These are phyloP conservation scores for Montifringilla adamsi DNA, from an alignment of 2,113 vertebrate species.

Conservation along the genomic window DNA sequence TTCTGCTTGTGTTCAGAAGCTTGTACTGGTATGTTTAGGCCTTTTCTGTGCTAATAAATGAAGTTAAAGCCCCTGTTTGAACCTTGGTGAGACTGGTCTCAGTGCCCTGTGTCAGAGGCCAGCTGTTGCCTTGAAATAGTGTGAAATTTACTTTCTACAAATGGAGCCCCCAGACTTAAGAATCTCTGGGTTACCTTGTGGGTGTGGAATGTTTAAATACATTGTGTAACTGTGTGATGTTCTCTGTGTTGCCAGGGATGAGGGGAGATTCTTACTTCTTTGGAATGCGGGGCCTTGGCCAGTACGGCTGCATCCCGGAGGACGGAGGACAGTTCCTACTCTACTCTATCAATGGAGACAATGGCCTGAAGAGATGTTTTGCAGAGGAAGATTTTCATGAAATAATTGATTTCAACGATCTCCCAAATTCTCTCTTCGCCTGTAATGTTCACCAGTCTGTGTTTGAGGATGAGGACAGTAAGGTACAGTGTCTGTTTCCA, in stretches of 20 bases:
- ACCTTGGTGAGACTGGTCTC: not conserved
- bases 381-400: conserved; percentile 80
- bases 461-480: conserved; percentile 82
- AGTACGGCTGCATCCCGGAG: conserved; percentile 63
- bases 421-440: conserved; percentile 83
- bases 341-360: conserved; percentile 73
- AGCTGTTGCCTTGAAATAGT: not conserved
- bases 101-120: not conserved
- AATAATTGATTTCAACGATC: conserved; percentile 87
- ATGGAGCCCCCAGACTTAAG: not conserved
- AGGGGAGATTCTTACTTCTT: conserved; percentile 82
- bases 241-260: conserved; percentile 71
- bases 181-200: not conserved
- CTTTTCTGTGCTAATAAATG: not conserved
- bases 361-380: conserved; percentile 64
- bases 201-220: not conserved
- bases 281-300: conserved; percentile 72
- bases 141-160: not conserved
- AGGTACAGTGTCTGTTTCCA: conserved; percentile 66
- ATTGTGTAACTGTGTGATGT: not conserved
- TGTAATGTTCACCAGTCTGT: conserved; percentile 87
- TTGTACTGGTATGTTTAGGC: not conserved
- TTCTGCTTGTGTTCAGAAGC: not conserved
- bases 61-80: not conserved
- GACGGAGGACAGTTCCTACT: conserved; percentile 78